Conservation (phyloP, 2,113 vertebrate species). For the Lynx canadensis region DNA sequence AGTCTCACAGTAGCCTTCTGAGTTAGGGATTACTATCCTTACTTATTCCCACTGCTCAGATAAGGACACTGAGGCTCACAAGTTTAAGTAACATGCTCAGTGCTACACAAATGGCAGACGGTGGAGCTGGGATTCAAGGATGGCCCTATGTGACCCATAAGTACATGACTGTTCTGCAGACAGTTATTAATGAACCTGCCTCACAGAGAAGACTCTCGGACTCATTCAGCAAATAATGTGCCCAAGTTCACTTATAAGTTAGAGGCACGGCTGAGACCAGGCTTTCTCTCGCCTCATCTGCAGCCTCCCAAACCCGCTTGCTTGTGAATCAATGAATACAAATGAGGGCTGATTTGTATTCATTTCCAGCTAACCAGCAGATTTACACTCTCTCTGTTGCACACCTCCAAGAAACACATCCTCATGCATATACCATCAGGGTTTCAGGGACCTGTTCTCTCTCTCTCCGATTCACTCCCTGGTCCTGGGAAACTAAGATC, state of each 20-base stretch:
- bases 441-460: background rate
- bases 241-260: background rate
- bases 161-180: background rate
- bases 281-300: background rate
- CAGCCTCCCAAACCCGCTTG: background rate
- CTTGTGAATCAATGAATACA: conserved; percentile 47
- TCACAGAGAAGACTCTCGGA: background rate
- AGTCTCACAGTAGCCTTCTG: background rate
- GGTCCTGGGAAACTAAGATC: background rate
- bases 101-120: background rate
- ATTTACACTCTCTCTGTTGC: background rate
- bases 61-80: background rate
- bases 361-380: background rate
- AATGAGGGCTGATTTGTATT: conserved; percentile 63
- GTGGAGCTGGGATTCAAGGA: background rate
- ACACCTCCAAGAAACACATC: background rate
- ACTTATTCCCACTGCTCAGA: background rate
- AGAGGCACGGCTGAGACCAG: background rate
- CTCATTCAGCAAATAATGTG: background rate
- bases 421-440: fast-evolving
- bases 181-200: background rate
- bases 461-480: background rate
- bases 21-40: background rate
- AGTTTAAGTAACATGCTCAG: background rate
- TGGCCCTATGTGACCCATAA: background rate